phyloP scores from a whole-genome alignment of 2,113 vertebrate genomes.

The Dermatemys mawii region DNA sequence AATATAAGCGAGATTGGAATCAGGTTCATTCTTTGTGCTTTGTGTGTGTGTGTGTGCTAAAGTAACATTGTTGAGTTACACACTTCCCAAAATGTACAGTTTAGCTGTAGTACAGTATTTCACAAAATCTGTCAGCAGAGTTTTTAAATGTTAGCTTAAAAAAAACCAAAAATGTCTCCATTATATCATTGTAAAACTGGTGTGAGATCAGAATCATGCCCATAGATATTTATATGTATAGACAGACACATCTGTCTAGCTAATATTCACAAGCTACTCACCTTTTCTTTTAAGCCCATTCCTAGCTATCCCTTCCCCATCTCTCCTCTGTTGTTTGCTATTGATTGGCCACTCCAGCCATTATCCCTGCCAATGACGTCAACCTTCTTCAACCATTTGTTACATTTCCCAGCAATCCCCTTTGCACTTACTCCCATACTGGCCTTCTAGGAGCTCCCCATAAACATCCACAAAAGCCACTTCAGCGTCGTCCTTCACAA shows the following conservation, averaged over 20 bases:
- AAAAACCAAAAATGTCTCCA: not conserved
- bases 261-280: not conserved
- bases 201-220: not conserved
- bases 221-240: not conserved
- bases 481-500: not conserved
- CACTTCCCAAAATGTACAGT: not conserved
- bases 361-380: not conserved
- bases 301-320: not conserved
- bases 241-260: not conserved
- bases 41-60: not conserved
- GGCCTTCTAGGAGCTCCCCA: not conserved
- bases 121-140: not conserved
- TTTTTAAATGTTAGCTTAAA: not conserved
- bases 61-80: not conserved
- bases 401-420: not conserved
- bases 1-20: not conserved
- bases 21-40: not conserved
- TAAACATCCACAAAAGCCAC: not conserved
- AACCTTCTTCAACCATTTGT: not conserved
- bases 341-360: not conserved
- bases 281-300: not conserved
- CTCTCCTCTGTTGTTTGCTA: not conserved
- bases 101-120: not conserved
- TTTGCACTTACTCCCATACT: not conserved
- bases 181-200: not conserved